Base-by-base conservation (phyloP, 1,140 invertebrate genomes). In the Lasioglossum baleicum region DNA sequence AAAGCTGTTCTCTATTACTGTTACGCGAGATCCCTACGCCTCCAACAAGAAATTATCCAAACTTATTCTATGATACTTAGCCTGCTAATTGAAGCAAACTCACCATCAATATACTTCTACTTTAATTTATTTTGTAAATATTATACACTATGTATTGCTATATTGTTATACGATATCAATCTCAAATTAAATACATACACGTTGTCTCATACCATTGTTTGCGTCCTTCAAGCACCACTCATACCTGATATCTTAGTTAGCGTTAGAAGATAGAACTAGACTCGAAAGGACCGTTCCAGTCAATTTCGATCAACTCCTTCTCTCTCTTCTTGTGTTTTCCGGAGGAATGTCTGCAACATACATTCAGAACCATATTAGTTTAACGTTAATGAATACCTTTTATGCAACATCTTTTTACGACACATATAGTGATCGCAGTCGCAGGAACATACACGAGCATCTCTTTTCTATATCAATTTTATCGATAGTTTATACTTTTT, bases 41-140 rank as follows among this genome's bases (percentile, higher is more conserved):
- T 73, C 65, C 65, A 15, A 66, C 44, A 35, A 35, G 35, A 31
- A 83, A 81, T 80, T 85, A 63, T 58, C 71, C 58, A 82, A 72
- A n/a, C 26, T 51, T 63, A 80, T 68, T 74, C 20, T 64, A 42
- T 67, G 44, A 48, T 11, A 48, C 8, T 63, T 82, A 82, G 86
- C 73, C 40, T 78, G 75, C 72, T 82, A 84, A 84, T 63, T 58
- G 48, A 85, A 74, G 85, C 80, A 73, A 81, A 78, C 26, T 31
- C n/a, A 73, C 71, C 75, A 83, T 51, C 68, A 11, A 84, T 82
- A 67, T 72, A 78, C 66, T 81, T 87, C 77, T 85, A 87, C 63
- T 85, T 82, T 88, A 88, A 88, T 87, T 87, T 88, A 88, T 87
- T 87, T 88, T 88, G 87, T 88, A 88, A 88, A 88, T 88, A 88